These are phyloP conservation scores for Bursaphelenchus okinawaensis DNA, from an alignment of 2,888 invertebrate species.

Conservation along the genomic window DNA sequence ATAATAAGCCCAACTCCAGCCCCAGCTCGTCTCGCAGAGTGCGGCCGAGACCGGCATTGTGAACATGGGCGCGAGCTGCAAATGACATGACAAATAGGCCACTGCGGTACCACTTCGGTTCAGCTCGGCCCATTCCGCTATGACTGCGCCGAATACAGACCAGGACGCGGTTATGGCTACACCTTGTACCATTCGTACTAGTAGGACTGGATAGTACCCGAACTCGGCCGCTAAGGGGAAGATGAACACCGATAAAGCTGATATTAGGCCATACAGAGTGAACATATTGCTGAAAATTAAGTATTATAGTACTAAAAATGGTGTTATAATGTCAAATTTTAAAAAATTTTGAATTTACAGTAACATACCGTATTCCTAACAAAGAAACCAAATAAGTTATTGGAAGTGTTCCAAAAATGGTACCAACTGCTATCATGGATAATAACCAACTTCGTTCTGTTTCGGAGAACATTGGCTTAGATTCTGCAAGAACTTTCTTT, in stretches of 20 bases:
- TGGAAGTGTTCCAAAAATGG: conserved; percentile 19
- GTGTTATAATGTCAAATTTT: no score
- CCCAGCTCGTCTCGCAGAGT: neutral
- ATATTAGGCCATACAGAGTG: conserved; percentile 25
- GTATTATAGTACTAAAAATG: neutral
- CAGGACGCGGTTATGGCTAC: conserved; percentile 1
- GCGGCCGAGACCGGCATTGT: neutral
- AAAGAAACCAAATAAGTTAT: conserved; percentile 14
- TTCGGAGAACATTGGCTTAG: neutral
- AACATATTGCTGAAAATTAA: conserved; percentile 27
- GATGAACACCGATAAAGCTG: conserved; percentile 25
- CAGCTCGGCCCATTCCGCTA: conserved; percentile 6
- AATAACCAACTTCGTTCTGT: conserved; percentile 9
- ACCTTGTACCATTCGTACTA: conserved; percentile 23
- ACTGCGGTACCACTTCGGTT: conserved; percentile 9
- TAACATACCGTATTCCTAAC: conserved; percentile 16
- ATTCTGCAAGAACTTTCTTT: conserved; percentile 3
- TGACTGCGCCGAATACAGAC: conserved; percentile 3
- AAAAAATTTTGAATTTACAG: neutral
- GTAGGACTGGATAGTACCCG: conserved; percentile 21
- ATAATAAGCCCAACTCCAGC: neutral
- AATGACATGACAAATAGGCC: conserved; percentile 5
- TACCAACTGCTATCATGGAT: conserved; percentile 19
- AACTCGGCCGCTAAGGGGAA: conserved; percentile 19
- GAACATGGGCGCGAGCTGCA: conserved; percentile 7